Conservation (phyloP, 1,140 invertebrate genomes). For the Drosophila malerkotliana region DNA sequence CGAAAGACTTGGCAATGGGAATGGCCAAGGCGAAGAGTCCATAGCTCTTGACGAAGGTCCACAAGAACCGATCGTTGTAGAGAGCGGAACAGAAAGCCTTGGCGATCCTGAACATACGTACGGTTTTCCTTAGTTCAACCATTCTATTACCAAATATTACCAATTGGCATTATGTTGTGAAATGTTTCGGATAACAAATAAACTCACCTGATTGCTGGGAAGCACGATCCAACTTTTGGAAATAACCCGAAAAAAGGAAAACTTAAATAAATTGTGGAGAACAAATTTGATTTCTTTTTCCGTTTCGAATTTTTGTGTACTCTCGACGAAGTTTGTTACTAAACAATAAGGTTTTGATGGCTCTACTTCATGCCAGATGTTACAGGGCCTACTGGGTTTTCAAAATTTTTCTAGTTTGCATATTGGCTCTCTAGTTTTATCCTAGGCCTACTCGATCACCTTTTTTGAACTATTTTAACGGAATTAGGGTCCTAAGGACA, state of each 20-base stretch:
- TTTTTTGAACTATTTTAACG: too few relatives aligned
- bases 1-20: conserved; percentile 15
- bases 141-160: conserved; percentile 2
- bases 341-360: neutral
- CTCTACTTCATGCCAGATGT: neutral
- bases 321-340: neutral
- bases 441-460: neutral
- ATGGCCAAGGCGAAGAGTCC: conserved; percentile 40
- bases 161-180: too few relatives aligned
- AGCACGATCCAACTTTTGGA: neutral
- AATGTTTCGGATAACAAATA: too few relatives aligned
- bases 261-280: neutral
- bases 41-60: conserved; percentile 51
- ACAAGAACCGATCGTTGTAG: conserved; percentile 47
- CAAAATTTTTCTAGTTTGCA: neutral
- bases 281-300: neutral
- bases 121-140: conserved; percentile 1
- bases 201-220: neutral
- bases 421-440: neutral
- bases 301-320: conserved; percentile 1
- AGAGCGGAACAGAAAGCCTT: conserved; percentile 8
- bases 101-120: neutral
- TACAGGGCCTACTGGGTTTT: neutral
- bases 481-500: too few relatives aligned
- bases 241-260: neutral